Evolutionary conservation across 2,113 vertebrate species (phyloP).

Genomic region (Budorcas taxicolor): DNA sequence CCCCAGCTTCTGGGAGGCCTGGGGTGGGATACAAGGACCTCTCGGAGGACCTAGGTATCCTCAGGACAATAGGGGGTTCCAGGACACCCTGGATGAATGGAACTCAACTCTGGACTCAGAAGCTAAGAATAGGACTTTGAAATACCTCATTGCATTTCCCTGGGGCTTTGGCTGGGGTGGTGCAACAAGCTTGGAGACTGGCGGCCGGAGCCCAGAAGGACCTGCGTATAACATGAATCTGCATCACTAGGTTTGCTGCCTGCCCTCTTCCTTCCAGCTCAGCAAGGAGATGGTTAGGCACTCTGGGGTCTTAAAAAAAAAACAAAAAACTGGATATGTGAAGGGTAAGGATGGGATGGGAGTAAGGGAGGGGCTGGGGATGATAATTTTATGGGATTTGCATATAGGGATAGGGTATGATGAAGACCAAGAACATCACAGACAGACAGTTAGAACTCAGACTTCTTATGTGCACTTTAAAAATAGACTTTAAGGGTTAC

Average conservation of each 20-base stretch:
- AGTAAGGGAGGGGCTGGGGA: background rate
- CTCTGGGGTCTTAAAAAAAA: background rate
- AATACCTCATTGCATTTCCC: slow-evolving; percentile 68
- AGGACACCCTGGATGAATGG: background rate
- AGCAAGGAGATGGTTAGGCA: background rate
- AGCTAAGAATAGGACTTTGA: slow-evolving; percentile 33
- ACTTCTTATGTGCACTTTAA: slow-evolving; percentile 15
- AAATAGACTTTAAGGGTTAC: background rate
- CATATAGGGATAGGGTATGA: background rate
- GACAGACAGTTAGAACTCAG: background rate
- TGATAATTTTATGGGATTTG: background rate
- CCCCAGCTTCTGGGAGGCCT: background rate
- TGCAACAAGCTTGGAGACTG: slow-evolving; percentile 19
- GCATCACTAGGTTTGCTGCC: background rate
- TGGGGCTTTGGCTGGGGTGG: background rate
- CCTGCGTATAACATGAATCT: background rate
- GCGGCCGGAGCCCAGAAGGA: background rate
- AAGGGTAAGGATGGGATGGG: background rate
- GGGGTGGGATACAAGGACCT: background rate
- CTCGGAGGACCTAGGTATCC: background rate
- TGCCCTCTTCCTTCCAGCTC: slow-evolving; percentile 19
- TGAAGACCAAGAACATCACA: background rate
- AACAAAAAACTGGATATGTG: background rate
- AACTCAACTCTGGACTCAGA: slow-evolving; percentile 28
- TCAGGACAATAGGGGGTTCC: background rate